Evolutionary conservation across 2,888 invertebrate genomes (phyloP).

Genomic region (Ethmia dodecea): DNA sequence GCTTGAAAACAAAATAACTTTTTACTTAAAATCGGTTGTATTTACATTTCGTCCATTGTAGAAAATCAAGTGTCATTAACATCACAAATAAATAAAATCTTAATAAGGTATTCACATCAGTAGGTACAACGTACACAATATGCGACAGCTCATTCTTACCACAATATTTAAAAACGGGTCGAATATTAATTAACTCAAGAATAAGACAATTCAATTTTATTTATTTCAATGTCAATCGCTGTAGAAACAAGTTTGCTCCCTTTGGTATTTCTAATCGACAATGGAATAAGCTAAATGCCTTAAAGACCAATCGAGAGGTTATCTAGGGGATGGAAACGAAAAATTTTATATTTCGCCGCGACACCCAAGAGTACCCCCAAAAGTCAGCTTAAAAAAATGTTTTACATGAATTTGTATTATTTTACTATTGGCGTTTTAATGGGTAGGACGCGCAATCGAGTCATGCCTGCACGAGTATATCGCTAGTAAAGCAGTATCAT

Average conservation of each 20-base stretch:
- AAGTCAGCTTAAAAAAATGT: conserved; percentile 50
- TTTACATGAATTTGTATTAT: conserved; percentile 45
- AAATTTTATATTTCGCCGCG: conserved; percentile 38
- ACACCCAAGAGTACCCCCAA: conserved; percentile 44
- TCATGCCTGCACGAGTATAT: conserved; percentile 34
- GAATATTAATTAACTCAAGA: too few relatives aligned
- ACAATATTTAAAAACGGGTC: conserved; percentile 68
- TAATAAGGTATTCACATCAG: conserved; percentile 73
- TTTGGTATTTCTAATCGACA: conserved; percentile 55
- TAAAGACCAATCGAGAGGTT: too few relatives aligned
- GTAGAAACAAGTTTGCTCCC: conserved; percentile 48
- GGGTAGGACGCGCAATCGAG: conserved; percentile 25
- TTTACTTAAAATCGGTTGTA: conserved; percentile 78
- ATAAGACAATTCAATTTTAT: conserved; percentile 49
- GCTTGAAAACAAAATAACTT: conserved; percentile 73
- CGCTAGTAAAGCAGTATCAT: conserved; percentile 25
- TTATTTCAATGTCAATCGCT: conserved; percentile 56
- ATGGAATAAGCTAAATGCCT: too few relatives aligned
- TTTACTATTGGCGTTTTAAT: conserved; percentile 31
- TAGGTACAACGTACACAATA: conserved; percentile 68
- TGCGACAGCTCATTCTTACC: conserved; percentile 67
- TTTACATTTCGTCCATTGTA: conserved; percentile 77
- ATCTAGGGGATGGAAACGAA: conserved; percentile 17
- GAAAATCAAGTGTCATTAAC: conserved; percentile 76
- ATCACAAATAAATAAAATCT: conserved; percentile 78